A percentile compares a stretch with the other conserved stretches of the same genome.
These are phyloP conservation scores for Colaptes auratus DNA, from an alignment of 2,113 vertebrate genomes.

Conservation along the genomic window DNA sequence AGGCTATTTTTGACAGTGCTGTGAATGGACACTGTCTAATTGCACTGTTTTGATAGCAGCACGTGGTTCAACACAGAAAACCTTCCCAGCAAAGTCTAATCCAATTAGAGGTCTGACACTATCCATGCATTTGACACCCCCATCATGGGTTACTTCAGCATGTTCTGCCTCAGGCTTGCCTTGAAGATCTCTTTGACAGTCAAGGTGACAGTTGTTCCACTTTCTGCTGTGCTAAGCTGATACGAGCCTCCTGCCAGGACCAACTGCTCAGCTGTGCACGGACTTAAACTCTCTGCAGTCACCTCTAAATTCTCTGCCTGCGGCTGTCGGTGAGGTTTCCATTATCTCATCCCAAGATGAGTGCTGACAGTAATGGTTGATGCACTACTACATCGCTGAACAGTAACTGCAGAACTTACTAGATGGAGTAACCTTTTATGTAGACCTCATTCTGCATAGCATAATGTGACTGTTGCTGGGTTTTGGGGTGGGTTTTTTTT, in stretches of 20 bases:
- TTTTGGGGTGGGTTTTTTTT: neutral
- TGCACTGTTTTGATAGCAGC: neutral
- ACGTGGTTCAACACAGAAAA: neutral
- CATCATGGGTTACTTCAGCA: neutral
- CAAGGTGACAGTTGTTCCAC: neutral
- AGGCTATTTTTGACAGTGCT: neutral
- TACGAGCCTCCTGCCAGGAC: neutral
- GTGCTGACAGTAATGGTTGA: neutral
- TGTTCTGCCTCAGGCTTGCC: neutral
- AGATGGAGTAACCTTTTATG: neutral
- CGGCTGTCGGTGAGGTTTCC: fast-evolving
- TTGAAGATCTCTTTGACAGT: neutral
- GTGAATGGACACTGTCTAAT: neutral
- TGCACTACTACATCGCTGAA: neutral
- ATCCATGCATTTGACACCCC: fast-evolving
- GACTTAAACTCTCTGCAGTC: neutral
- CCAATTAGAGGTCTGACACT: neutral
- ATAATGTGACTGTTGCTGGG: neutral
- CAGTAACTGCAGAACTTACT: neutral
- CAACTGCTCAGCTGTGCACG: neutral
- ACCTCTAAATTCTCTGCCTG: neutral
- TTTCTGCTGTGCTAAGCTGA: neutral
- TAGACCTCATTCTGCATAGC: neutral
- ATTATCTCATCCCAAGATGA: neutral
- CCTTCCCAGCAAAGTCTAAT: neutral